Evolutionary conservation across 2,113 vertebrate genomes (phyloP).

Genomic region (Xerus inauris): DNA sequence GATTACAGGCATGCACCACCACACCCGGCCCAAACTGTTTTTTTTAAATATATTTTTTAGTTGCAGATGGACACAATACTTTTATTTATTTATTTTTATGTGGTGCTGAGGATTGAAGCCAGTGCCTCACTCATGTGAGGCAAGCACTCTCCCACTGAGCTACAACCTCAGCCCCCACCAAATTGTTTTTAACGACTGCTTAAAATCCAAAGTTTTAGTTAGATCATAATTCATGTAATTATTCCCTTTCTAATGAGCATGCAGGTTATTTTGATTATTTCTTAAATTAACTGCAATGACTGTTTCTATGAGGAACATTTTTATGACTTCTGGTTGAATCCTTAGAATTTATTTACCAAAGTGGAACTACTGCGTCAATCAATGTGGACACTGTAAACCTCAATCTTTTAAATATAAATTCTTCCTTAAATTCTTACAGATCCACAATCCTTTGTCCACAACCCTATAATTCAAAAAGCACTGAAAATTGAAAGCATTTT

Average conservation of each 20-base stretch:
- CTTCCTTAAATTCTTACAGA: constrained; percentile 24
- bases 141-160: no score
- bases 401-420: constrained; percentile 39
- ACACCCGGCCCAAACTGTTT: no score
- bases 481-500: constrained; percentile 28
- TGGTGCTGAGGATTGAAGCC: no score
- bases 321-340: background rate
- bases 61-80: no score
- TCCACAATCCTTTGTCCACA: background rate
- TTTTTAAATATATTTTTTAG: no score
- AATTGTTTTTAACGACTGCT: background rate
- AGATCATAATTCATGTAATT: background rate
- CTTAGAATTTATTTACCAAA: background rate
- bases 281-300: constrained; percentile 10
- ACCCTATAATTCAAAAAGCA: constrained; percentile 8
- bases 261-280: background rate
- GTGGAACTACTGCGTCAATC: background rate
- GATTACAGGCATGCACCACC: no score
- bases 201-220: background rate
- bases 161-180: no score
- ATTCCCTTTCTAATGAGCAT: background rate
- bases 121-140: no score
- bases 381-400: background rate
- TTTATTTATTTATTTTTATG: no score
- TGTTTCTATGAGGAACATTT: background rate